phyloP scores from a whole-genome alignment of 2,797 vertebrate species.

The Perodicticus potto region DNA sequence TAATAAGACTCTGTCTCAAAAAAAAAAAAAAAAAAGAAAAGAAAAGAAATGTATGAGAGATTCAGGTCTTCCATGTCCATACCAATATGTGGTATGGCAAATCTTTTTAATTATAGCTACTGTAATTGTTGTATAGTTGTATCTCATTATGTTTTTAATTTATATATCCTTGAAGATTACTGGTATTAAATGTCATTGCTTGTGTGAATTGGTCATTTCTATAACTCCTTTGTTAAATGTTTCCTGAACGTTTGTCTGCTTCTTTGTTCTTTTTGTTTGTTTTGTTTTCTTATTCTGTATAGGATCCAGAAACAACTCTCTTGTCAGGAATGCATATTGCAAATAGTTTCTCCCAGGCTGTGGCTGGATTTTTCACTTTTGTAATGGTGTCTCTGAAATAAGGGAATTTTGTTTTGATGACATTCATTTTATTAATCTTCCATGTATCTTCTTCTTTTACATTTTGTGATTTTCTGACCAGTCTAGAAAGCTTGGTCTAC shows the following conservation, averaged over 20 bases:
- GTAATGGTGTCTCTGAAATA: neutral
- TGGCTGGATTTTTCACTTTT: neutral
- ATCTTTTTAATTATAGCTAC: neutral
- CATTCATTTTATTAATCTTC: neutral
- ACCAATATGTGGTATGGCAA: neutral
- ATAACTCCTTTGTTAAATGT: neutral
- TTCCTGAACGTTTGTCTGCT: neutral
- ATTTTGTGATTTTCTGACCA: neutral
- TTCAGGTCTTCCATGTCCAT: neutral
- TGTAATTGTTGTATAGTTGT: neutral
- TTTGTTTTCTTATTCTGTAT: neutral
- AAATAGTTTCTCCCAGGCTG: neutral
- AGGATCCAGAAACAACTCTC: neutral
- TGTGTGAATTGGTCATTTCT: neutral
- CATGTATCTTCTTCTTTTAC: neutral
- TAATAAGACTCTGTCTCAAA: too few species aligned
- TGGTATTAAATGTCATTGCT: neutral
- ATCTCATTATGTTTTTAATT: neutral
- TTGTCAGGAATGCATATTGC: neutral
- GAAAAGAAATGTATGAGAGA: neutral
- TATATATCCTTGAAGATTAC: neutral
- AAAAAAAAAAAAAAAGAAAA: too few species aligned
- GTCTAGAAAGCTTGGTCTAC: neutral
- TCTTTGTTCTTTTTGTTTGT: neutral
- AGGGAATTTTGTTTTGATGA: neutral